These are phyloP conservation scores for Eclectus roratus DNA, from an alignment of 2,113 vertebrate species.

Conservation along the genomic window DNA sequence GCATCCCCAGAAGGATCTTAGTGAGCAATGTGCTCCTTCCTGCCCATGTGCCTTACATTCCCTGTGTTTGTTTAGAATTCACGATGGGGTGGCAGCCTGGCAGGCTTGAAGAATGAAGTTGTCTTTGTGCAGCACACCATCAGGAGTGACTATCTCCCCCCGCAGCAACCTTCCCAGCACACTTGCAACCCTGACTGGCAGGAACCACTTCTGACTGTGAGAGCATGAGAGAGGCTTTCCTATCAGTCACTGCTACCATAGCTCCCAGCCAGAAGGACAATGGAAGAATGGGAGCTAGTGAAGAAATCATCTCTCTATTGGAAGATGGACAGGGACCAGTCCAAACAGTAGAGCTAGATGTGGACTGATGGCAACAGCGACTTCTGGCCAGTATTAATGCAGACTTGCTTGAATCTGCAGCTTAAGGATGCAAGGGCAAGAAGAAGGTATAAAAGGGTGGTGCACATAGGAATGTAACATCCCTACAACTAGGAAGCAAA, in stretches of 20 bases:
- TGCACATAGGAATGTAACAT: neutral
- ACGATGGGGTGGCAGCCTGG: neutral
- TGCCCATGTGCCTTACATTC: neutral
- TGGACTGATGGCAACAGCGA: neutral
- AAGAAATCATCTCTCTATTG: neutral
- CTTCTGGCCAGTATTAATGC: neutral
- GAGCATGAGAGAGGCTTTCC: neutral
- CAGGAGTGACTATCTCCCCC: neutral
- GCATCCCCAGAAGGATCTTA: neutral
- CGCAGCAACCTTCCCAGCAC: neutral
- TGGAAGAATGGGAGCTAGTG: neutral
- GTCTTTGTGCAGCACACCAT: neutral
- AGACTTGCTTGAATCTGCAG: neutral
- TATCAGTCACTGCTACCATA: neutral
- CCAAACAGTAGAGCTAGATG: neutral
- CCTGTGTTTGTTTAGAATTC: neutral
- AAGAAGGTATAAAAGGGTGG: neutral
- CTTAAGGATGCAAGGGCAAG: neutral
- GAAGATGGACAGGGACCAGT: neutral
- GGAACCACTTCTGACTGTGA: neutral
- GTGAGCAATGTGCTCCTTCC: neutral
- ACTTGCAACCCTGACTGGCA: neutral
- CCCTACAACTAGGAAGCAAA: neutral
- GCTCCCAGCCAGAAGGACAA: neutral
- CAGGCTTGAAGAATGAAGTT: neutral